Conservation (phyloP, 1,140 invertebrate genomes). For the Leptopilina boulardi region DNA sequence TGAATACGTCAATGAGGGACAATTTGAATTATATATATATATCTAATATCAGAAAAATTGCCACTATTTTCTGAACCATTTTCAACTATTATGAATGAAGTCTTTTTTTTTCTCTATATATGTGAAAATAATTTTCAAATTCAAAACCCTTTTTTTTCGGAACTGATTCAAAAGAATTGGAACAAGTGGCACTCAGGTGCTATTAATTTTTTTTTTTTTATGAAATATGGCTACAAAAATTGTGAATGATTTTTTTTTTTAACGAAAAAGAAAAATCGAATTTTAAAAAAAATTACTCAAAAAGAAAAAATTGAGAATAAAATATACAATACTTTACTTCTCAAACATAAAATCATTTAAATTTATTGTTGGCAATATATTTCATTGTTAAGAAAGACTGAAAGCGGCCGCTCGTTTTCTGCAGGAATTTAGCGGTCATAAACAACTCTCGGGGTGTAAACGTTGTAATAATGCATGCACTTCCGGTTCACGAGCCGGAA, state of each 20-base stretch:
- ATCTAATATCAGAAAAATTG: too few species aligned
- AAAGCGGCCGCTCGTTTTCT: constrained; percentile 37
- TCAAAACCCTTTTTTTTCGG: constrained; percentile 4
- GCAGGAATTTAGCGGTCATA: constrained; percentile 53
- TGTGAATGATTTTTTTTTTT: neutral
- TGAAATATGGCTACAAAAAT: constrained; percentile 1
- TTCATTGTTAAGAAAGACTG: constrained; percentile 30
- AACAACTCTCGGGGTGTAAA: constrained; percentile 56
- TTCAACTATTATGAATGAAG: constrained; percentile 7
- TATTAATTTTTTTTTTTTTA: constrained; percentile 1
- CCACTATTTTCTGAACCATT: constrained; percentile 3
- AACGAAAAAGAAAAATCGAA: neutral
- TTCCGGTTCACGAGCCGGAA: constrained; percentile 40
- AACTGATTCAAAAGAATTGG: constrained; percentile 7
- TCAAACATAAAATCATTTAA: constrained; percentile 20
- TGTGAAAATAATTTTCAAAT: constrained; percentile 15
- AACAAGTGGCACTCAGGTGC: neutral
- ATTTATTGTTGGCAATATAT: constrained; percentile 39
- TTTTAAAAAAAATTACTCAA: too few species aligned
- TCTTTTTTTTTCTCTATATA: neutral
- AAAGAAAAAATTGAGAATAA: neutral
- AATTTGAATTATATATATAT: constrained; percentile 13
- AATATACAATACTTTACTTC: constrained; percentile 3
- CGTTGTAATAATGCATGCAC: constrained; percentile 58
- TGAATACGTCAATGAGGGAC: constrained; percentile 10